These are phyloP conservation scores for Euwallacea similis DNA, from an alignment of 1,140 invertebrate species.

Conservation along the genomic window DNA sequence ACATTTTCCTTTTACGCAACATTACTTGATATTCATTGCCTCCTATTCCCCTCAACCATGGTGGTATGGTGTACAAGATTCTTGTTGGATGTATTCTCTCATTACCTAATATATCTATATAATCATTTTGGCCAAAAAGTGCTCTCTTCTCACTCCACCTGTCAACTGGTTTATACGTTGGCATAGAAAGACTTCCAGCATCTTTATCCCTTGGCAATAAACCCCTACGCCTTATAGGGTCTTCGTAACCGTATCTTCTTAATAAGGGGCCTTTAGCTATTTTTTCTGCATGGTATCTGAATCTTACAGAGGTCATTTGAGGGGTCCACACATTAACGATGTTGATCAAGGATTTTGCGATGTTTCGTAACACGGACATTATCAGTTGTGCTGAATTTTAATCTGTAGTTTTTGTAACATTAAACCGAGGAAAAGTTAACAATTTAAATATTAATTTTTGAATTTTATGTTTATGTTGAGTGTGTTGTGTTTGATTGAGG, in stretches of 20 bases:
- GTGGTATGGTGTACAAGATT: constrained; percentile 80
- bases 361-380: not conserved
- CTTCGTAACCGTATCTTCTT: constrained; percentile 70
- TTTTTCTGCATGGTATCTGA: constrained; percentile 71
- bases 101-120: constrained; percentile 91
- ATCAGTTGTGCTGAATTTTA: no score
- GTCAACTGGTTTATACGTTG: constrained; percentile 72
- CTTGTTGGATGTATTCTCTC: constrained; percentile 77
- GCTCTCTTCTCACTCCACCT: constrained; percentile 75
- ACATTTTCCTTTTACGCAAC: constrained; percentile 73
- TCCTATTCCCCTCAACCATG: constrained; percentile 83
- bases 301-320: constrained; percentile 56
- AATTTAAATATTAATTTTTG: no score
- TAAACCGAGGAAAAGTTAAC: no score
- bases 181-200: constrained; percentile 62
- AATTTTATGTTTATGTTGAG: no score
- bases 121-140: constrained; percentile 94
- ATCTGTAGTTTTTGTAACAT: no score
- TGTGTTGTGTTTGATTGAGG: no score
- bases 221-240: constrained; percentile 67
- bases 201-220: constrained; percentile 64
- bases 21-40: constrained; percentile 85
- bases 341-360: not conserved
- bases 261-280: constrained; percentile 62
- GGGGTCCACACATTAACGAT: constrained; percentile 41